These are phyloP conservation scores for Riparia riparia DNA, from an alignment of 2,113 vertebrate genomes.

Conservation along the genomic window DNA sequence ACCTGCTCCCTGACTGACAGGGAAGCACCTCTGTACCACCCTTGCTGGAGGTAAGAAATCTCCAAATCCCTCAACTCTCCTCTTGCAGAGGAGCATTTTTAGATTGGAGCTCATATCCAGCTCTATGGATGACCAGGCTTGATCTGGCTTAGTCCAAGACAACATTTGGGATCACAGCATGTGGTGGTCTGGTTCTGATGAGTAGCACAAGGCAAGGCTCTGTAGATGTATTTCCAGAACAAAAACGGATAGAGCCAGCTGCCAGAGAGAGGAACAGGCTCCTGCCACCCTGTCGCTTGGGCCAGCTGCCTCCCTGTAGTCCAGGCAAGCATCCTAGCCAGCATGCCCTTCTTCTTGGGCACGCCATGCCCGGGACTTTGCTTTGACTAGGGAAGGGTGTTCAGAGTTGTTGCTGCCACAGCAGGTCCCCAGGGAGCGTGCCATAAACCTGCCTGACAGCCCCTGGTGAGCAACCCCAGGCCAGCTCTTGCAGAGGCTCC, in stretches of 20 bases:
- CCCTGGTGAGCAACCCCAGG: slow-evolving; percentile 36
- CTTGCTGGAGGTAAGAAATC: neutral
- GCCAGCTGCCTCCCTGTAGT: neutral
- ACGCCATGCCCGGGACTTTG: accelerated
- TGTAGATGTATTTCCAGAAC: neutral
- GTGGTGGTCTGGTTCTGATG: neutral
- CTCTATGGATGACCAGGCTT: neutral
- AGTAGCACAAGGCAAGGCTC: neutral
- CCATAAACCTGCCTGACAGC: slow-evolving; percentile 43
- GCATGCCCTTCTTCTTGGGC: neutral
- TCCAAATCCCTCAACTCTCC: neutral
- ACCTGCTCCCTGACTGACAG: neutral
- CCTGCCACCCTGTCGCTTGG: neutral
- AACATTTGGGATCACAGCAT: slow-evolving; percentile 51
- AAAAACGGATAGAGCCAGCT: neutral
- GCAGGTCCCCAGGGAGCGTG: neutral
- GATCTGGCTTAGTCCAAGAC: neutral
- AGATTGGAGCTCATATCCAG: neutral
- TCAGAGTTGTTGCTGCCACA: neutral
- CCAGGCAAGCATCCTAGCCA: neutral
- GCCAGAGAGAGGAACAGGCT: neutral
- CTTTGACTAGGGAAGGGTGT: neutral
- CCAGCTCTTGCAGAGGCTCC: slow-evolving; percentile 14
- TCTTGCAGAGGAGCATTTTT: neutral
- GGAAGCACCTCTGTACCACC: neutral